Evolutionary conservation across 37 sponge, comb jelly and placozoan species (phyloP), one percentile per base, ranked within the genome.

Genomic region (Axinella damicornis): DNA sequence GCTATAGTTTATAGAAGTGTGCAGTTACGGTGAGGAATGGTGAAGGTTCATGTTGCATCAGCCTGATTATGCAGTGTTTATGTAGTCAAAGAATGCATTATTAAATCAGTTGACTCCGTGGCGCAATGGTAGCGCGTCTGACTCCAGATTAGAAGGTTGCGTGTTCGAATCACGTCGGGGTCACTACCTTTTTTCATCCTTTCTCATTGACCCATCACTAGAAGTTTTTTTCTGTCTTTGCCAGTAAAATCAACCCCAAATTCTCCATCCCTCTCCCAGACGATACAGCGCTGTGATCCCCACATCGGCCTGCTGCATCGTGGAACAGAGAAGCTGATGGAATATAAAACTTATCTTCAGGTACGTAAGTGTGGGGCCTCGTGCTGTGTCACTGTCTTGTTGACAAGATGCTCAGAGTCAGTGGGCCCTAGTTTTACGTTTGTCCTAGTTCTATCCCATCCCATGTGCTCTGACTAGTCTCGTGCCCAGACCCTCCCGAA

Each of bases 321-420:
- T 55, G 99, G 99, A 0, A 99, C 99, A 32, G 99, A 99, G 92
- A 99, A 99, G 58, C 90, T 99, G 25, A 97, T 96, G 36, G 99
- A 99, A 70, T 97, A 99, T 82, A 99, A 99, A 79, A 99, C 99
- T 21, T 99, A 97, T 88, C 77, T 86, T 14, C 96, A 95, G 88
- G 95, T 94, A 35, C 34, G 60, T 65, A 17, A 14, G 40, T 70
- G 19, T 64, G 59, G 35, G 5, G 52, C n/a, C n/a, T n/a, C n/a
- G n/a, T n/a, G n/a, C n/a, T n/a, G n/a, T 34, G 25, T 80, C 25
- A 20, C 34, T 74, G n/a, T 38, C 37, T 37, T n/a, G n/a, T n/a
- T n/a, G n/a, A n/a, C n/a, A n/a, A n/a, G n/a, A n/a, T n/a, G n/a
- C n/a, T n/a, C n/a, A n/a, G n/a, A n/a, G n/a, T n/a, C n/a, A n/a